A percentile compares a stretch with the other conserved stretches of the same genome.
Conservation (phyloP, 2,113 vertebrate genomes). For the Crotalus helleri region DNA sequence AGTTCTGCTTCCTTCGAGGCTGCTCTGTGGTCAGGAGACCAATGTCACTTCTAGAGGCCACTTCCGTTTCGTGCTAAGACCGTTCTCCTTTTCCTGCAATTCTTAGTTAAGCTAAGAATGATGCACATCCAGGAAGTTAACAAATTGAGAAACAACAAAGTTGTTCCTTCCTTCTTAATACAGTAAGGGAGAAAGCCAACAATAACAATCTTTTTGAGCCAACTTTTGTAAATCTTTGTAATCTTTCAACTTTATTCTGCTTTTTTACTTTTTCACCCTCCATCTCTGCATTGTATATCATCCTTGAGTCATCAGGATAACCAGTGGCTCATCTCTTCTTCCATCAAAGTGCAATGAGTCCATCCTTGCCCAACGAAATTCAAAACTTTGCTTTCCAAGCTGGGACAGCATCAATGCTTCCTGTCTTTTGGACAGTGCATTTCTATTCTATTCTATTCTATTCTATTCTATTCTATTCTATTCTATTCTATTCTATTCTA, state of each 20-base stretch:
- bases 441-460: too few species aligned
- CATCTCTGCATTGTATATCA: background rate
- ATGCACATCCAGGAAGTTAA: background rate
- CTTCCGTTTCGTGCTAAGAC: background rate
- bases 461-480: too few species aligned
- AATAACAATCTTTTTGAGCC: background rate
- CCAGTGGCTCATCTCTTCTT: background rate
- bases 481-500: too few species aligned
- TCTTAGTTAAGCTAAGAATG: background rate
- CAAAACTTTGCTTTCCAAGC: background rate
- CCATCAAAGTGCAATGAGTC: background rate
- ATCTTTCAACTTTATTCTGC: background rate
- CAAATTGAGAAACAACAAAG: background rate
- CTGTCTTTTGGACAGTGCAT: background rate
- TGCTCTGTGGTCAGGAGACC: background rate
- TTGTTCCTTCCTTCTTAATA: background rate
- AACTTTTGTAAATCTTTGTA: background rate
- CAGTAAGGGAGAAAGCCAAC: background rate
- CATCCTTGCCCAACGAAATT: background rate
- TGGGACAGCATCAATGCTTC: background rate
- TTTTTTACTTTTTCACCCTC: background rate
- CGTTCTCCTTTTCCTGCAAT: background rate
- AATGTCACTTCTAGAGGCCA: background rate
- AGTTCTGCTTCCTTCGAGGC: background rate
- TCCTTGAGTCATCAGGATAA: background rate